phyloP scores from a whole-genome alignment of 2,113 vertebrate species.

The Erythrolamprus reginae region DNA sequence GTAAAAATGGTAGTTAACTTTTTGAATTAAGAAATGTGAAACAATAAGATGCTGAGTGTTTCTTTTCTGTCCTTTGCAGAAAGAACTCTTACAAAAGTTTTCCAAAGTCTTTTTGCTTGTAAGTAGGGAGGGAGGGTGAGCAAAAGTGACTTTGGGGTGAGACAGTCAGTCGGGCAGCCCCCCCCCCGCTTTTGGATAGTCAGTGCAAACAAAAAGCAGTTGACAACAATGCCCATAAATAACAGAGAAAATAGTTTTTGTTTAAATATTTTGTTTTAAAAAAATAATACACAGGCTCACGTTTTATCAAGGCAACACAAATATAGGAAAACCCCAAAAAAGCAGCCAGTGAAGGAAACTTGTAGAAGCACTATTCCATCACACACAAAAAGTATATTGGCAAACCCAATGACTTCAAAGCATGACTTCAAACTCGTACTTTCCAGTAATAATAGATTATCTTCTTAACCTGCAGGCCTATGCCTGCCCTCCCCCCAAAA shows the following conservation, averaged over 20 bases:
- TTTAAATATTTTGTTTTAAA: not conserved
- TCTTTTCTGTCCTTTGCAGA: not conserved
- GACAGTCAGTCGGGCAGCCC: not conserved
- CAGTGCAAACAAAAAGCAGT: not conserved
- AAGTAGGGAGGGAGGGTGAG: not conserved
- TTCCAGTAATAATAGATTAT: slow-evolving; percentile 17
- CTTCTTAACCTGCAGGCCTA: not conserved
- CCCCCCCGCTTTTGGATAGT: not conserved
- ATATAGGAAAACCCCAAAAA: no score
- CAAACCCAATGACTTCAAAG: slow-evolving; percentile 37
- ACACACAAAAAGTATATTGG: slow-evolving; percentile 35
- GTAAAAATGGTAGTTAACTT: not conserved
- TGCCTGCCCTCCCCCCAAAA: not conserved
- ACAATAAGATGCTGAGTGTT: not conserved
- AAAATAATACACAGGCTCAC: not conserved
- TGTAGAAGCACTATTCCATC: not conserved
- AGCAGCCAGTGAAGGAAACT: not conserved
- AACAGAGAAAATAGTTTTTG: not conserved
- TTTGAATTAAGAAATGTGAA: not conserved
- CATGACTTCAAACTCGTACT: slow-evolving; percentile 17
- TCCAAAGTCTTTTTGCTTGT: not conserved
- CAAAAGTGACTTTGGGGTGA: not conserved
- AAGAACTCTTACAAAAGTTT: not conserved
- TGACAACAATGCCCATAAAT: not conserved
- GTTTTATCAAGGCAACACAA: not conserved